Evolutionary conservation across 2,888 invertebrate species (phyloP), one percentile per base, ranked within the genome.

Genomic region (Nebria salina): DNA sequence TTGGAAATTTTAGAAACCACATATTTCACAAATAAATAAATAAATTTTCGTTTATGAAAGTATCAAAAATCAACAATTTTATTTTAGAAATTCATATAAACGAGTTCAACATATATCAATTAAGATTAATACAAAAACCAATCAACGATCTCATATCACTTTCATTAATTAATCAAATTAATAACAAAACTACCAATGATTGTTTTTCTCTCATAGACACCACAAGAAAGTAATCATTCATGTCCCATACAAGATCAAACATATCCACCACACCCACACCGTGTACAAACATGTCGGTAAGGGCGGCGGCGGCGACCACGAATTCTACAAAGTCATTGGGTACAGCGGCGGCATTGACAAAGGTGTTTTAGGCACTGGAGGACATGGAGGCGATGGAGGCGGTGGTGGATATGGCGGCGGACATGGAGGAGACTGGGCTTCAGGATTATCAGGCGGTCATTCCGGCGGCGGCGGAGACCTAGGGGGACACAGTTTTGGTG

Each of bases 171-270:
- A 11, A 70, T 4, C 13, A 11, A 26, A 34, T 25, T n/a, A 15
- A 25, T 65, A 0, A 7, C 26, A 25, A 70, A 3, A 64, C 0
- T 64, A 75, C 88, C 89, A 73, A 34, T 54, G 64, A 64, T 15
- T 54, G 7, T 73, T 8, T 42, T 13, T 9, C n/a, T 64, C 20
- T 54, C 15, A 11, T 83, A 87, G 87, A 81, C 84, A 83, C 64
- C 93, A 93, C 88, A 93, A 93, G 85, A 94, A 94, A 86, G 93
- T 95, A 83, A 91, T 95, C 85, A 95, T 95, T 87, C 95, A 95
- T 89, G 94, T 95, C 75, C 95, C 95, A 0, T 91, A 94, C 87
- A 93, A 93, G 88, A 91, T 95, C 84, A 94, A 95, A 86, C 93
- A 93, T 83, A 92, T 94, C 85, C 94, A 95, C 85, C 95, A 95